phyloP scores from a whole-genome alignment of 2,888 invertebrate genomes.

The Noctua janthe region DNA sequence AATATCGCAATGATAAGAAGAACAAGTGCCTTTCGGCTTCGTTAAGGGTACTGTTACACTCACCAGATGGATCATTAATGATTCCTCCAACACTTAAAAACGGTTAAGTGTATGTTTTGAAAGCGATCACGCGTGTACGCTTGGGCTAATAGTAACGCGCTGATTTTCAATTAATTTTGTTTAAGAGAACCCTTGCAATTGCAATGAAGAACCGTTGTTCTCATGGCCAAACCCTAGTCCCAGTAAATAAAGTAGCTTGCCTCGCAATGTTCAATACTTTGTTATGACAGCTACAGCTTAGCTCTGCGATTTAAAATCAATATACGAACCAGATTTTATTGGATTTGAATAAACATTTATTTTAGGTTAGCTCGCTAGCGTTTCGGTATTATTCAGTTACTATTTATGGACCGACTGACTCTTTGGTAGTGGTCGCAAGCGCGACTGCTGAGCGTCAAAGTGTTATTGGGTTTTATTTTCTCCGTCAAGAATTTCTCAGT shows the following conservation, averaged over 20 bases:
- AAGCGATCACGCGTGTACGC: too few relatives aligned
- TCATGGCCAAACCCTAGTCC: neutral
- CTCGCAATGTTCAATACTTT: slow-evolving; percentile 15
- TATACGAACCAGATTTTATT: slow-evolving; percentile 7
- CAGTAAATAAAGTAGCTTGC: neutral
- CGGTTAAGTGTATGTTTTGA: too few relatives aligned
- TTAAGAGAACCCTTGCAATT: neutral
- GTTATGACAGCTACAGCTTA: slow-evolving; percentile 19
- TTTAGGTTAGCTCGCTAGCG: neutral
- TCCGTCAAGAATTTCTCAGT: too few relatives aligned
- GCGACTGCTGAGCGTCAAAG: too few relatives aligned
- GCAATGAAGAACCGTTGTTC: neutral
- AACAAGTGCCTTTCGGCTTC: too few relatives aligned
- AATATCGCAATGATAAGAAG: too few relatives aligned
- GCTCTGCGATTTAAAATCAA: neutral
- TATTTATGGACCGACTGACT: neutral
- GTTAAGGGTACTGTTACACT: too few relatives aligned
- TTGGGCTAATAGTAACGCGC: neutral
- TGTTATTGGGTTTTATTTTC: too few relatives aligned
- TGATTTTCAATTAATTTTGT: neutral
- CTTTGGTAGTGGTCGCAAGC: too few relatives aligned
- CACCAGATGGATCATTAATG: too few relatives aligned
- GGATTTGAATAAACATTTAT: slow-evolving; percentile 4
- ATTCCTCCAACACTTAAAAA: too few relatives aligned
- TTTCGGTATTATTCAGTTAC: neutral